These are phyloP conservation scores for Microdon myrmicae DNA, from an alignment of 2,888 invertebrate genomes.

Conservation along the genomic window DNA sequence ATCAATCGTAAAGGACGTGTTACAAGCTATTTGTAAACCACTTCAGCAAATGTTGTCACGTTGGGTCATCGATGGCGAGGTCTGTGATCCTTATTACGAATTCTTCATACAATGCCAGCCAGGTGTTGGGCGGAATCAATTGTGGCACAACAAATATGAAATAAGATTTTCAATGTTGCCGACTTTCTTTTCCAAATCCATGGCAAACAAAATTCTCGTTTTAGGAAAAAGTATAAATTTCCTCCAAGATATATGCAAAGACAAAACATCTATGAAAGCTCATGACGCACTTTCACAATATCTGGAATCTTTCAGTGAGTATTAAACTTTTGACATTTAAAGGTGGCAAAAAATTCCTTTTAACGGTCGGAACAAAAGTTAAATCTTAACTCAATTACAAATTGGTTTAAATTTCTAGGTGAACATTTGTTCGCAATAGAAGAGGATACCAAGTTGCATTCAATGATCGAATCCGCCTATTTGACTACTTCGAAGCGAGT, in stretches of 20 bases:
- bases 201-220: conserved; percentile 89
- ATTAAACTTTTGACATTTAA: not conserved
- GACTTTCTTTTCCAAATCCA: conserved; percentile 79
- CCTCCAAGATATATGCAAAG: conserved; percentile 89
- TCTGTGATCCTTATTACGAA: conserved; percentile 89
- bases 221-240: conserved; percentile 97
- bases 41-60: conserved; percentile 84
- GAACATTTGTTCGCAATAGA: conserved; percentile 69
- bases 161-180: conserved; percentile 89
- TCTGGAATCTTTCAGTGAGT: conserved; percentile 67
- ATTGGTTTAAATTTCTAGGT: conserved; percentile 53
- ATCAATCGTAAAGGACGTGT: conserved; percentile 70
- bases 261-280: conserved; percentile 75
- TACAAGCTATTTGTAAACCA: conserved; percentile 82
- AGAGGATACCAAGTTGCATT: conserved; percentile 79
- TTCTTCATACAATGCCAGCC: conserved; percentile 92
- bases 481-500: conserved; percentile 86
- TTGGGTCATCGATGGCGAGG: conserved; percentile 92
- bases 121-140: conserved; percentile 82
- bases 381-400: too few relatives aligned
- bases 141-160: conserved; percentile 96
- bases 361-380: too few relatives aligned
- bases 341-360: too few relatives aligned
- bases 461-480: conserved; percentile 84
- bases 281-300: conserved; percentile 70